phyloP scores from a whole-genome alignment of 2,888 invertebrate genomes.

The Mycogona germanica region DNA sequence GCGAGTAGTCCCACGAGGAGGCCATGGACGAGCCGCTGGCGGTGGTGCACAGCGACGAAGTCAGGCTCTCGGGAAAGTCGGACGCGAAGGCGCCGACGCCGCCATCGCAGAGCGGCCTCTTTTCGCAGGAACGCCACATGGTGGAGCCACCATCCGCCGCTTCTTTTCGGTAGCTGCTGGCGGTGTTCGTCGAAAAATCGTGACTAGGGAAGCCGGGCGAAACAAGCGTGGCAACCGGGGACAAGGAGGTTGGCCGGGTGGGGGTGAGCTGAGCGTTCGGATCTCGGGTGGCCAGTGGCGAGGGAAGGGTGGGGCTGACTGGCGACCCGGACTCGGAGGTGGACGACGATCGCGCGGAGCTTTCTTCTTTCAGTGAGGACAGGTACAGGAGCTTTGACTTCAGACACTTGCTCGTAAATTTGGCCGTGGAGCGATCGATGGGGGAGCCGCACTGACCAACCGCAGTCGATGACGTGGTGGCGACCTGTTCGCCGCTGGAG shows the following conservation, averaged over 20 bases:
- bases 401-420: background rate
- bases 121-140: slow-evolving; percentile 1
- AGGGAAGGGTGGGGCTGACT: too few species aligned
- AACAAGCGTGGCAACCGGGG: too few species aligned
- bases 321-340: too few species aligned
- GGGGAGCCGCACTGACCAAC: background rate
- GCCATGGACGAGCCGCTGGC: slow-evolving; percentile 11
- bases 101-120: background rate
- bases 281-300: too few species aligned
- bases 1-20: slow-evolving; percentile 10
- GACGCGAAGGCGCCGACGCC: background rate
- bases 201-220: too few species aligned
- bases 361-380: slow-evolving; percentile 10
- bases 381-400: slow-evolving; percentile 6
- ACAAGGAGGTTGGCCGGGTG: too few species aligned
- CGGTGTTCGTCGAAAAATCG: too few species aligned
- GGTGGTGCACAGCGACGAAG: slow-evolving; percentile 11
- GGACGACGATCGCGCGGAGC: background rate
- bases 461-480: background rate
- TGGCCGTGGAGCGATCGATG: background rate
- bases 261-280: too few species aligned
- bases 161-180: too few species aligned
- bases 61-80: slow-evolving; percentile 6
- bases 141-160: background rate
- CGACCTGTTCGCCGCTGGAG: background rate